phyloP scores from a whole-genome alignment of 2,797 vertebrate genomes.

The Masticophis lateralis region DNA sequence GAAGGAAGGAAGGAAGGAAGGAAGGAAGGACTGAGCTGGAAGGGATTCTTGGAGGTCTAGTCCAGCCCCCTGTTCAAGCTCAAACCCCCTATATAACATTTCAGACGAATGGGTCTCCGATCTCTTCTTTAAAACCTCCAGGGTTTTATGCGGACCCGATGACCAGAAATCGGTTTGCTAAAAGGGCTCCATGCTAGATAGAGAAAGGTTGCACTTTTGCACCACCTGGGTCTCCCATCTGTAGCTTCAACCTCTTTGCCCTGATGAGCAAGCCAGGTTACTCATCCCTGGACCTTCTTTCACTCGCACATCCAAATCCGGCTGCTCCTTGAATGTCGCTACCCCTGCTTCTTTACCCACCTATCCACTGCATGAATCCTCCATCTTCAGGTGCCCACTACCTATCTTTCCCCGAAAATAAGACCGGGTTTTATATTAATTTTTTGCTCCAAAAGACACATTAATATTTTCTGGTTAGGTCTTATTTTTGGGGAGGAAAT shows the following conservation, averaged over 20 bases:
- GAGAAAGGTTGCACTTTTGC: neutral
- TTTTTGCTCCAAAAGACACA: too few relatives aligned
- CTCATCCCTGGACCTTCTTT: neutral
- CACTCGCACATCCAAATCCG: slow-evolving; percentile 11
- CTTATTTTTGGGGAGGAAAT: too few relatives aligned
- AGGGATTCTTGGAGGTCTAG: too few relatives aligned
- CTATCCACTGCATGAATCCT: neutral
- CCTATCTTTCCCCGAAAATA: too few relatives aligned
- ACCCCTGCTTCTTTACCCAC: accelerated
- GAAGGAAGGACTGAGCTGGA: too few relatives aligned
- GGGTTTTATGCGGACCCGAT: neutral
- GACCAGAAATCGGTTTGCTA: neutral
- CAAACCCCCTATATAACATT: neutral
- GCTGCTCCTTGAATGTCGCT: neutral
- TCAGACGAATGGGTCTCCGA: neutral
- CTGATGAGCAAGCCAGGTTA: neutral
- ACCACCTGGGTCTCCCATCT: neutral
- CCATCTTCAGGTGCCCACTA: neutral
- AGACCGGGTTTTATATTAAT: too few relatives aligned
- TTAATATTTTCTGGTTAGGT: too few relatives aligned
- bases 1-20: too few relatives aligned
- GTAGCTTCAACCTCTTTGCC: neutral
- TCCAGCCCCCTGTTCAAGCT: too few relatives aligned
- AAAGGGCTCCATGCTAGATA: neutral
- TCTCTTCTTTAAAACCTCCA: neutral